Evolutionary conservation across 2,888 invertebrate genomes (phyloP).

Genomic region (Pristionchus maxplancki): DNA sequence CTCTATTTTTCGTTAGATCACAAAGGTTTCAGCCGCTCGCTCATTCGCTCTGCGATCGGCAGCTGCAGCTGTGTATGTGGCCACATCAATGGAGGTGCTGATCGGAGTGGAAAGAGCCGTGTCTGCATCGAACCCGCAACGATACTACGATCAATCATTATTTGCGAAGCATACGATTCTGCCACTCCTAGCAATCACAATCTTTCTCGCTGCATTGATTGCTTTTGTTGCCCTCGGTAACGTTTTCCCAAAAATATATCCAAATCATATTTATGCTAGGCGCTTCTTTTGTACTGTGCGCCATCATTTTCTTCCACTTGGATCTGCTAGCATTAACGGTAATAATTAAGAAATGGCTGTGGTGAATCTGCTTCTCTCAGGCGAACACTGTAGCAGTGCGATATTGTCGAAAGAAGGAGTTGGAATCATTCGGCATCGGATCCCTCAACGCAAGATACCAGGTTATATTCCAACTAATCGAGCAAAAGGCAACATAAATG

Average conservation of each 20-base stretch:
- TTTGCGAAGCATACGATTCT: not conserved
- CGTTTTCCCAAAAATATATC: not conserved
- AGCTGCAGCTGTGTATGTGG: not conserved
- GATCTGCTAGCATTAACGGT: not conserved
- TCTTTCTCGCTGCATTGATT: not conserved
- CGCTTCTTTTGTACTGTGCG: not conserved
- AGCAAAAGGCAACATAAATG: not conserved
- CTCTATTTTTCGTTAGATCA: too few relatives aligned
- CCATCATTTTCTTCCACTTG: not conserved
- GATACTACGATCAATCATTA: not conserved
- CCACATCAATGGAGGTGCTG: not conserved
- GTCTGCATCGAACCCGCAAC: not conserved
- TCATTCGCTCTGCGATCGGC: not conserved
- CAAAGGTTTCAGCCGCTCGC: not conserved
- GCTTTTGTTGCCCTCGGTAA: not conserved
- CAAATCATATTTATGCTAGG: not conserved
- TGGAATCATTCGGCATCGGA: not conserved
- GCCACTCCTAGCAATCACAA: not conserved
- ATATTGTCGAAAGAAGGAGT: not conserved
- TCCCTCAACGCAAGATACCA: not conserved
- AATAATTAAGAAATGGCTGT: too few relatives aligned
- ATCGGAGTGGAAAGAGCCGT: not conserved
- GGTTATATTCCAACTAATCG: not conserved
- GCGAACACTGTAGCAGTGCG: not conserved
- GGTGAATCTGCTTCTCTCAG: too few relatives aligned